A percentile compares a stretch with the other conserved stretches of the same genome.
phyloP scores from a whole-genome alignment of 2,888 invertebrate species.

The Portevinia maculata region DNA sequence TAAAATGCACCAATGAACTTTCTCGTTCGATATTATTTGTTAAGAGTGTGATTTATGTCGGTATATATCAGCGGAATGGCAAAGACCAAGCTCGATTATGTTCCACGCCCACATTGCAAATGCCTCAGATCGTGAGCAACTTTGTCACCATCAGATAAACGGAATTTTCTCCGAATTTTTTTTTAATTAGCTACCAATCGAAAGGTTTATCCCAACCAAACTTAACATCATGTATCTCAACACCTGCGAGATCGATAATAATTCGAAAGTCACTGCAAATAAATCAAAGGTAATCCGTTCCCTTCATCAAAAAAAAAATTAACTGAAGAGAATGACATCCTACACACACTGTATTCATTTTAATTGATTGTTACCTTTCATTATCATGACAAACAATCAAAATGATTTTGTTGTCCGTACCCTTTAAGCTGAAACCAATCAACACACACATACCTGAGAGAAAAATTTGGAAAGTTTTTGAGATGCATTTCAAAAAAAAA shows the following conservation, averaged over 20 bases:
- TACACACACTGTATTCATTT: constrained; percentile 43
- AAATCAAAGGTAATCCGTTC: constrained; percentile 61
- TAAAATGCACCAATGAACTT: no score
- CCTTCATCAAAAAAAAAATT: constrained; percentile 49
- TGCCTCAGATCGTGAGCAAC: constrained; percentile 16
- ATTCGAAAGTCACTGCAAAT: constrained; percentile 35
- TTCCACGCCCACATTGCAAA: background rate
- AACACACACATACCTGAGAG: background rate
- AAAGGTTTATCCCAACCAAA: constrained; percentile 7
- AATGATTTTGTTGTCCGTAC: constrained; percentile 57
- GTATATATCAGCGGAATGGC: no score
- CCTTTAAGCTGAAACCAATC: constrained; percentile 31
- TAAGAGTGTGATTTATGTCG: no score
- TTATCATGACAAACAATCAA: constrained; percentile 71
- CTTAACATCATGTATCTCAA: constrained; percentile 39
- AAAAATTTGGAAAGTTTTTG: background rate
- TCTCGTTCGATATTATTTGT: no score
- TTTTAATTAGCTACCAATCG: constrained; percentile 40
- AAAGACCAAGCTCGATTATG: no score
- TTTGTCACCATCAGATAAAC: constrained; percentile 46
- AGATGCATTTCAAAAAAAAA: constrained; percentile 11
- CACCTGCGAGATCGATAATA: constrained; percentile 64
- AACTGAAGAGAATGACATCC: constrained; percentile 2
- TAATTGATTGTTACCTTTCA: constrained; percentile 72
- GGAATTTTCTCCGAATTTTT: constrained; percentile 48